Evolutionary conservation across 2,797 vertebrate genomes (phyloP).

Genomic region (Mus spretus): DNA sequence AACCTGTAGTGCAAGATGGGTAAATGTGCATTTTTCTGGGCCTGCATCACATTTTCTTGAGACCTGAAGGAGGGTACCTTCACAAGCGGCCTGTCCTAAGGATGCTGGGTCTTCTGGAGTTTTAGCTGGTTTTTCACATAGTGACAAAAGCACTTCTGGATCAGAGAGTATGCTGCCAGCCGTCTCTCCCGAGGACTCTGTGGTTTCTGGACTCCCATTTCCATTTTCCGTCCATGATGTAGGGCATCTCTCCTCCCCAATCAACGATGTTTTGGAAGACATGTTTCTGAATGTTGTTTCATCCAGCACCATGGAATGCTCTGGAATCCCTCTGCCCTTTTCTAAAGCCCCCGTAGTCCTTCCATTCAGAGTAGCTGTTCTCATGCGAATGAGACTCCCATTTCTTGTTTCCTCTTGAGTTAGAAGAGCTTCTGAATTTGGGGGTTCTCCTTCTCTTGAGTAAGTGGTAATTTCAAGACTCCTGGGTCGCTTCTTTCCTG

Average conservation of each 20-base stretch:
- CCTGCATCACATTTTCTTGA: background rate
- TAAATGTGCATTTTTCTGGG: background rate
- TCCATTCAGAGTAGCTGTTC: background rate
- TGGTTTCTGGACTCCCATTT: background rate
- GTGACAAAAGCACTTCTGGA: background rate
- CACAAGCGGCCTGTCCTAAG: background rate
- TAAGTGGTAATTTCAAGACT: constrained; percentile 75
- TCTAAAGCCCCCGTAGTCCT: background rate
- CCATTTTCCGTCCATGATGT: background rate
- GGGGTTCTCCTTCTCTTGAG: background rate
- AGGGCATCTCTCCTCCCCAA: background rate
- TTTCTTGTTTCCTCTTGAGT: background rate
- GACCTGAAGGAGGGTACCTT: background rate
- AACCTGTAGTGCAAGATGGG: background rate
- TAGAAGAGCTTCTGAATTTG: constrained; percentile 9
- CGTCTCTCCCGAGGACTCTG: background rate
- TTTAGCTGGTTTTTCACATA: constrained; percentile 35
- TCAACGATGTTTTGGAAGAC: background rate
- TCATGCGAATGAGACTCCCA: background rate
- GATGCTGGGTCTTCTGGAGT: background rate
- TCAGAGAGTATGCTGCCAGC: background rate
- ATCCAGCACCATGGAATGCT: background rate
- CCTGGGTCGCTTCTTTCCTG: constrained; percentile 70
- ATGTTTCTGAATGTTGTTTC: background rate
- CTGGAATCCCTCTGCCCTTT: constrained; percentile 4